A percentile compares a stretch with the other conserved stretches of the same genome.
These are phyloP conservation scores for Leptopilina drosophilae DNA, from an alignment of 2,888 invertebrate species.

Conservation along the genomic window DNA sequence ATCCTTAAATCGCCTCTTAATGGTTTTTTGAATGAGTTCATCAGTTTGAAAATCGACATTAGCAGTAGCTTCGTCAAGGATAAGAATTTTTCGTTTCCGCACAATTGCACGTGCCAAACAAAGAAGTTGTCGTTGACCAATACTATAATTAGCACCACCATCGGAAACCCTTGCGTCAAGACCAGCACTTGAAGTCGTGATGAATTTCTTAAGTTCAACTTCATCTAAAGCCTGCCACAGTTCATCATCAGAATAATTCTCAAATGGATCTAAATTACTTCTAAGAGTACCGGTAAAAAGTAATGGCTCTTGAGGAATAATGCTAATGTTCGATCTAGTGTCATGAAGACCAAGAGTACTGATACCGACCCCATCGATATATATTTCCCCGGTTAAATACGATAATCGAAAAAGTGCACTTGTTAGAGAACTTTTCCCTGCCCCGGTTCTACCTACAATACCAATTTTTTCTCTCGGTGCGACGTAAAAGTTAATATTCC, in stretches of 20 bases:
- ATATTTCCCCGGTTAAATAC: constrained; percentile 82
- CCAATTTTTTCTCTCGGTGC: constrained; percentile 81
- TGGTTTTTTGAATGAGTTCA: constrained; percentile 79
- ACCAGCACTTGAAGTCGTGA: constrained; percentile 79
- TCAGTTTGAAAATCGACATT: constrained; percentile 89
- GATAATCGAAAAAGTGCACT: constrained; percentile 84
- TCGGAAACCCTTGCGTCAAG: constrained; percentile 87
- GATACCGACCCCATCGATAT: constrained; percentile 84
- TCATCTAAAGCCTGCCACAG: constrained; percentile 80
- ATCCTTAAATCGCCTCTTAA: constrained; percentile 78
- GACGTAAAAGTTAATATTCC: constrained; percentile 79
- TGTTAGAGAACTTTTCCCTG: constrained; percentile 85
- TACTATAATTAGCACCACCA: constrained; percentile 89
- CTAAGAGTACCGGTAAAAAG: constrained; percentile 80
- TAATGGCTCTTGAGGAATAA: constrained; percentile 82
- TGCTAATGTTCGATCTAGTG: constrained; percentile 81
- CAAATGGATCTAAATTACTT: constrained; percentile 84
- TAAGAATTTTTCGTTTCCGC: constrained; percentile 50
- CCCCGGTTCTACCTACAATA: constrained; percentile 84
- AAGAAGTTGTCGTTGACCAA: constrained; percentile 91
- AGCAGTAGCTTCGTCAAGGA: constrained; percentile 89
- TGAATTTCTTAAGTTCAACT: constrained; percentile 85
- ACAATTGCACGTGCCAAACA: constrained; percentile 89
- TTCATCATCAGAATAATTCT: constrained; percentile 77
- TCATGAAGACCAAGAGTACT: constrained; percentile 80